Conservation (phyloP, 2,797 vertebrate genomes). For the Intellagama lesueurii region DNA sequence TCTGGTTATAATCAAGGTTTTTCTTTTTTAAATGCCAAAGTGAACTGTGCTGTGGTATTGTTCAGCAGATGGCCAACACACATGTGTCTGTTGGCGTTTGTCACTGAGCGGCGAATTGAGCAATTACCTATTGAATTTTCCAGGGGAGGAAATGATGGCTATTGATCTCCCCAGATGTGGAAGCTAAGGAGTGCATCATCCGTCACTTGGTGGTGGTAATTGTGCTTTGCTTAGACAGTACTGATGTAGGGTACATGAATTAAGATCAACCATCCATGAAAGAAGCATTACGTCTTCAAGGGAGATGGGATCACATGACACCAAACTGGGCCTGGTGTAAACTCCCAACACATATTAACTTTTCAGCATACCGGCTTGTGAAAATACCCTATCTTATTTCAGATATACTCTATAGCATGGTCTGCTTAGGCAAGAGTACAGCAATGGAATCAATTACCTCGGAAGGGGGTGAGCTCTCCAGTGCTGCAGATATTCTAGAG, state of each 20-base stretch:
- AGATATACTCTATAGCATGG: neutral
- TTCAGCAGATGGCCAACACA: neutral
- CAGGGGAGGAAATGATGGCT: slow-evolving; percentile 45
- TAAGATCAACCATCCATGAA: neutral
- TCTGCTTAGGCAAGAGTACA: too few species aligned
- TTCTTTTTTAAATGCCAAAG: neutral
- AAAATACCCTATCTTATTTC: neutral
- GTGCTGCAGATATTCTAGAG: too few species aligned
- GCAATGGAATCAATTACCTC: too few species aligned
- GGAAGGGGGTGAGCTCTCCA: too few species aligned
- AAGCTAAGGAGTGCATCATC: slow-evolving; percentile 24
- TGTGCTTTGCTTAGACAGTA: slow-evolving; percentile 39
- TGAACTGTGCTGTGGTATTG: slow-evolving; percentile 43
- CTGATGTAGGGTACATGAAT: slow-evolving; percentile 2
- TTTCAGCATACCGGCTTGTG: neutral
- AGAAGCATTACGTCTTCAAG: neutral
- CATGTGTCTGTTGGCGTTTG: slow-evolving; percentile 18
- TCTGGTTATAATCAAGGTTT: neutral
- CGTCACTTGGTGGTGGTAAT: slow-evolving; percentile 34
- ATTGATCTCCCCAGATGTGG: slow-evolving; percentile 49
- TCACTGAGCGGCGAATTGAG: slow-evolving; percentile 39
- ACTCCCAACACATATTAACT: neutral
- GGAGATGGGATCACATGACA: neutral
- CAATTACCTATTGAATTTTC: slow-evolving; percentile 65
- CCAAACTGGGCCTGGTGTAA: neutral